phyloP scores from a whole-genome alignment of 2,797 vertebrate species.

The Epinephelus awoara region DNA sequence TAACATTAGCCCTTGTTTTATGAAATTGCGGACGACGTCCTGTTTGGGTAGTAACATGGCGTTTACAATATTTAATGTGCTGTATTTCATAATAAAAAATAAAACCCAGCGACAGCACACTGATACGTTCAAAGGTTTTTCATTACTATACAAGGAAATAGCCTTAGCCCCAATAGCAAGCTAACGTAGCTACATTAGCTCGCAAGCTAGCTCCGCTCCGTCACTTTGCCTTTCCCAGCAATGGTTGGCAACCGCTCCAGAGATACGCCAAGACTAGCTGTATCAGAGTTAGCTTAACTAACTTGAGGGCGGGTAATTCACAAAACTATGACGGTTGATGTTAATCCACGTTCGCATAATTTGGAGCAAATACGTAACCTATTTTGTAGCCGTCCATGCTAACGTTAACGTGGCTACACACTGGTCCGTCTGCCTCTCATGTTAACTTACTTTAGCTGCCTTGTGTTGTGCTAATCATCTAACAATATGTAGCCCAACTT shows the following conservation, averaged over 20 bases:
- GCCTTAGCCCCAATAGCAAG: constrained; percentile 42
- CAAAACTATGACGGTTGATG: neutral
- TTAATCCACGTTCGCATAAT: neutral
- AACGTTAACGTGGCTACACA: constrained; percentile 61
- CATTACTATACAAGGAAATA: constrained; percentile 34
- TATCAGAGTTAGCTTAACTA: neutral
- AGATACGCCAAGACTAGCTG: neutral
- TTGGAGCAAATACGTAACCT: neutral
- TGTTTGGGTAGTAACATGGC: neutral
- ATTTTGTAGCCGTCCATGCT: neutral
- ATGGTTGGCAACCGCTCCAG: constrained; percentile 10
- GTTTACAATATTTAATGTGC: neutral
- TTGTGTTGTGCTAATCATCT: constrained; percentile 36
- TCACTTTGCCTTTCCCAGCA: constrained; percentile 47
- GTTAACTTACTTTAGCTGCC: constrained; percentile 48
- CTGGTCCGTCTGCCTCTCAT: constrained; percentile 15
- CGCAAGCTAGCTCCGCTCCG: constrained; percentile 59
- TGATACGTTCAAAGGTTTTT: neutral
- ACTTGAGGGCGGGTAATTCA: neutral
- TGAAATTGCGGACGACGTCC: constrained; percentile 7
- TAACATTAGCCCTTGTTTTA: constrained; percentile 37
- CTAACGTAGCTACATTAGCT: constrained; percentile 67
- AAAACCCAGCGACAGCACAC: accelerated
- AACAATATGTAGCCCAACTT: constrained; percentile 52
- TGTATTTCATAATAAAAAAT: neutral